Conservation (phyloP, 2,888 invertebrate genomes). For the Galerucella nymphaeae region DNA sequence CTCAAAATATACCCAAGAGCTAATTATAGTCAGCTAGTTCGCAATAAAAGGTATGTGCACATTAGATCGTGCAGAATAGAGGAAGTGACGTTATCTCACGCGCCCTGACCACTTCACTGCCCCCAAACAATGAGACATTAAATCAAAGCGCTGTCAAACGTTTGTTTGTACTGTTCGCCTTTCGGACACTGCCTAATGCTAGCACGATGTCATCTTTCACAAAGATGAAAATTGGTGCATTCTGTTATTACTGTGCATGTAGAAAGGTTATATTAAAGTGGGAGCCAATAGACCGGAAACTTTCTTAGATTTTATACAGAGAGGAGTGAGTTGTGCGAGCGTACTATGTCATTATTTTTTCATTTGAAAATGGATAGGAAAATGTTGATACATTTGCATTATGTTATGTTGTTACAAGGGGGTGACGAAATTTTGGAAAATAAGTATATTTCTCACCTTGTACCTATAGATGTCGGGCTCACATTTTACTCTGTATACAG, state of each 20-base stretch:
- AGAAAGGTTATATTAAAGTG: constrained; percentile 27
- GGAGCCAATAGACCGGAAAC: constrained; percentile 21
- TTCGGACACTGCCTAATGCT: constrained; percentile 45
- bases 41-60: constrained; percentile 45
- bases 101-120: constrained; percentile 63
- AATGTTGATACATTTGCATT: too few relatives aligned
- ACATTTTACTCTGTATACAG: too few relatives aligned
- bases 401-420: too few relatives aligned
- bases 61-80: constrained; percentile 55
- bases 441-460: too few relatives aligned
- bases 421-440: too few relatives aligned
- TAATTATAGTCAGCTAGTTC: constrained; percentile 39
- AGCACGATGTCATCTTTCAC: constrained; percentile 53
- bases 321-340: background rate
- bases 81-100: constrained; percentile 63
- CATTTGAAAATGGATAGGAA: too few relatives aligned
- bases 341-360: background rate
- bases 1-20: constrained; percentile 1
- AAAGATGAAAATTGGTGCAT: constrained; percentile 37
- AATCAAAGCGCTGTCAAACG: constrained; percentile 60
- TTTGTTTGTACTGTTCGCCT: constrained; percentile 39
- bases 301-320: constrained; percentile 16
- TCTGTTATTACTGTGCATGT: constrained; percentile 29
- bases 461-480: too few relatives aligned
- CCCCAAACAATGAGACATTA: constrained; percentile 62